Base-by-base conservation (phyloP, 2,797 vertebrate species). In the Cheirogaleus major region DNA sequence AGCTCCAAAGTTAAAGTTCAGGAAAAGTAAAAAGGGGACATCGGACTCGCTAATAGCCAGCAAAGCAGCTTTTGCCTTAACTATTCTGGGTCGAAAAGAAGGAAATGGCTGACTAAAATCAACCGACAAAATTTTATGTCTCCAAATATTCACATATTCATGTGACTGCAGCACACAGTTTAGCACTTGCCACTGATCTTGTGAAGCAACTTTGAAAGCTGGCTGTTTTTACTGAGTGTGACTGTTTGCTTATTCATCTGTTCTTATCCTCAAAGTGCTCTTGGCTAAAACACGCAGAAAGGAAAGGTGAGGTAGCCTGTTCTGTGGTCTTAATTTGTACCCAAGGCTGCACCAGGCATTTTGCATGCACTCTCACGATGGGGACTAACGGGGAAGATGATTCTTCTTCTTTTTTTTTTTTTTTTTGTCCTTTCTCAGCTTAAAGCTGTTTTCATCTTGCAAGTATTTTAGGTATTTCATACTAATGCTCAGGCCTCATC, bases 401-500 rank as follows among this genome's bases (percentile, higher is more conserved):
- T 30, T n/a, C 32, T 32, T 57, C 25, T 50, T 18, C 38, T 11
- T 12, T 25, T 30, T 79, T 5, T 27, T 5, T 15, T 32, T 15
- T 78, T 57, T 50, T 73, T 52, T 32, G 13, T 48, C 45, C 70
- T 23, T 75, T 92, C 52, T 92, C 41, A 83, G 12, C 17, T 89
- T 82, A 79, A 86, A 95, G 50, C 10, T 41, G 32, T 95, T 92
- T 92, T 78, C 25, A 89, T 79, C 20, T 85, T 86, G 17, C 57
- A 93, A 83, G 14, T 69, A 57, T 73, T 91, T 87, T 43, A 93
- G 27, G 43, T 70, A 43, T 80, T 93, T 92, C 22, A 67, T 41
- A 69, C 59, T 25, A 92, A 73, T 59, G n/a, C 43, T 65, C 63
- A n/a, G 72, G 55, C n/a, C 65, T 96, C 88, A 96, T 95, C 72